A percentile compares a stretch with the other conserved stretches of the same genome.
phyloP scores from a whole-genome alignment of 2,888 invertebrate species.

The Coelinius sp. region DNA sequence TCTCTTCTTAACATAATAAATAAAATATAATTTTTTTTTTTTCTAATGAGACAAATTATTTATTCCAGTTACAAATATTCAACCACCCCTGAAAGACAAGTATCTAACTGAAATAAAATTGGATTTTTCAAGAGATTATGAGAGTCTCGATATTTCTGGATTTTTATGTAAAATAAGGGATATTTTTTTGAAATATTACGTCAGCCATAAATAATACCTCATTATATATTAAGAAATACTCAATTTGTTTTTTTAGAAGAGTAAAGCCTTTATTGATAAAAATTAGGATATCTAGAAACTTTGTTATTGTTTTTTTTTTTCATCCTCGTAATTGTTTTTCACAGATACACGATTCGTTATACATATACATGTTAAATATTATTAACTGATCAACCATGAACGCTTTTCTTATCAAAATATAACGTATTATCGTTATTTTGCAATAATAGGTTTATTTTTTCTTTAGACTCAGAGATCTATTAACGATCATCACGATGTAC shows the following conservation, averaged over 20 bases:
- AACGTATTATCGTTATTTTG: conserved; percentile 34
- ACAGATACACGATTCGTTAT: conserved; percentile 39
- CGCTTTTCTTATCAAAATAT: conserved; percentile 48
- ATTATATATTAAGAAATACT: conserved; percentile 12
- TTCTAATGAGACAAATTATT: not conserved
- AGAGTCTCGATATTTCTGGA: conserved; percentile 50
- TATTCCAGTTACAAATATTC: conserved; percentile 59
- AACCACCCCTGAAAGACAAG: conserved; percentile 56
- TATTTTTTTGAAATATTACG: conserved; percentile 56
- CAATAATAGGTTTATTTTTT: conserved; percentile 41
- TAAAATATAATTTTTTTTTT: not conserved
- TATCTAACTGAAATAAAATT: conserved; percentile 53
- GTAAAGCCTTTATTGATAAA: conserved; percentile 62
- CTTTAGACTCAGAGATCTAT: conserved; percentile 34
- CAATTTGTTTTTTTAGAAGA: conserved; percentile 47
- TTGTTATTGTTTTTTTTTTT: conserved; percentile 40
- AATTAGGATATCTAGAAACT: conserved; percentile 52
- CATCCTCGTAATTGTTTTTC: not conserved
- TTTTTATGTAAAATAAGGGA: conserved; percentile 59
- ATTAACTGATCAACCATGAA: conserved; percentile 37
- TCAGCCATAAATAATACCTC: conserved; percentile 35
- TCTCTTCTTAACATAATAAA: not conserved
- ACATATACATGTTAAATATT: conserved; percentile 47
- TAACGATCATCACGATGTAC: conserved; percentile 18
- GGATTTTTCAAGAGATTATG: conserved; percentile 50